These are phyloP conservation scores for Pseudochromis fuscus DNA, from an alignment of 2,797 vertebrate genomes.

Conservation along the genomic window DNA sequence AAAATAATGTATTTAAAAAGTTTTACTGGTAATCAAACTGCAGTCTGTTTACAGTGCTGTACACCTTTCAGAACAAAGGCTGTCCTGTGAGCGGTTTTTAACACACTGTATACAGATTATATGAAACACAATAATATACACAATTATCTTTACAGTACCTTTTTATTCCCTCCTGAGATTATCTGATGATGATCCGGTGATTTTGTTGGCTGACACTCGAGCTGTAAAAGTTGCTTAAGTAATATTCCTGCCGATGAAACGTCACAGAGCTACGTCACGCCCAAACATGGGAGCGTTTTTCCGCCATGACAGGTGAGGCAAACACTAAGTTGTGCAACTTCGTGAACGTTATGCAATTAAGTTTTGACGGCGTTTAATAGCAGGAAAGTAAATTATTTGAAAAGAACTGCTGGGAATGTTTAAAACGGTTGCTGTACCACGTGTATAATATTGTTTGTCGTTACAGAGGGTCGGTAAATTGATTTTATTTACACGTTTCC, in stretches of 20 bases:
- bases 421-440: fast-evolving
- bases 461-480: fast-evolving
- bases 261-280: slow-evolving; percentile 56
- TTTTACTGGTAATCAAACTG: not conserved
- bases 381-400: fast-evolving
- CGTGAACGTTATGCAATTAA: slow-evolving; percentile 18
- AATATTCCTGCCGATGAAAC: slow-evolving; percentile 35
- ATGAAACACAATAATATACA: not conserved
- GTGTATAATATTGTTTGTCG: fast-evolving
- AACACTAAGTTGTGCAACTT: slow-evolving; percentile 1
- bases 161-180: not conserved
- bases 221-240: slow-evolving; percentile 58
- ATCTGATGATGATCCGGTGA: slow-evolving; percentile 2
- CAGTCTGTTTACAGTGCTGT: not conserved
- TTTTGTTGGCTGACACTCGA: not conserved
- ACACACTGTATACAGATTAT: not conserved
- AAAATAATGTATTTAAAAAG: not conserved
- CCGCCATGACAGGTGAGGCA: slow-evolving; percentile 71
- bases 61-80: not conserved
- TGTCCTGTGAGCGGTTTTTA: not conserved
- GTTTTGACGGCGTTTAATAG: fast-evolving
- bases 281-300: not conserved
- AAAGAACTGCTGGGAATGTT: fast-evolving
- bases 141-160: slow-evolving; percentile 42
- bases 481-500: not conserved